Evolutionary conservation across 2,888 invertebrate genomes (phyloP).

Genomic region (Cerastis rubricosa): DNA sequence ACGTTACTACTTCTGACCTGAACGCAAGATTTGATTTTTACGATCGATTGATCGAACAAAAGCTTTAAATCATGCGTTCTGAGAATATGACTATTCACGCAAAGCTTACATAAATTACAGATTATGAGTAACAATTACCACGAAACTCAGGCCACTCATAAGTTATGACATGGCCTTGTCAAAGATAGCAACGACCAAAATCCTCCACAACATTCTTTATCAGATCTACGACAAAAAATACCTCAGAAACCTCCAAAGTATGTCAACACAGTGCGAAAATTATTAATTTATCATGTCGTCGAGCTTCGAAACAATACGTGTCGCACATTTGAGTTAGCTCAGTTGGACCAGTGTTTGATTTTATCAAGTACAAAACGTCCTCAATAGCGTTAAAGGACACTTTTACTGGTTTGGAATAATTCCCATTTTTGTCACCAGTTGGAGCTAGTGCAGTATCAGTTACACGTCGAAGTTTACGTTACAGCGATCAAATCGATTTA

Average conservation of each 20-base stretch:
- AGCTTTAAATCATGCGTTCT: background rate
- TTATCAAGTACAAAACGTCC: background rate
- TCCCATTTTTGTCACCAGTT: background rate
- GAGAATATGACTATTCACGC: background rate
- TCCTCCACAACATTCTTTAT: constrained; percentile 56
- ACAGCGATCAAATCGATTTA: background rate
- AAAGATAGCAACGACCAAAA: constrained; percentile 28
- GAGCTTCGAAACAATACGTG: constrained; percentile 37
- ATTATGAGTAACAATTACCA: background rate
- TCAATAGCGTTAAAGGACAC: background rate
- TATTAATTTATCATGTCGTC: constrained; percentile 75
- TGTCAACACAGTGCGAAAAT: constrained; percentile 73
- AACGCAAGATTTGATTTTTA: no score
- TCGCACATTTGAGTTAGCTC: constrained; percentile 21
- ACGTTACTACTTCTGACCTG: background rate
- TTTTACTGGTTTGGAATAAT: background rate
- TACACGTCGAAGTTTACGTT: background rate
- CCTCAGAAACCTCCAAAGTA: constrained; percentile 55
- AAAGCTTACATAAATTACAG: background rate
- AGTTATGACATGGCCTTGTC: background rate
- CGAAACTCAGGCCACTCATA: background rate
- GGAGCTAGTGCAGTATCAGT: background rate
- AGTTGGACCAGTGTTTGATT: background rate
- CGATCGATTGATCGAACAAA: background rate
- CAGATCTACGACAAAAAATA: constrained; percentile 70